Conservation (phyloP, 2,888 invertebrate genomes). For the Drosophila pseudotakahashii region DNA sequence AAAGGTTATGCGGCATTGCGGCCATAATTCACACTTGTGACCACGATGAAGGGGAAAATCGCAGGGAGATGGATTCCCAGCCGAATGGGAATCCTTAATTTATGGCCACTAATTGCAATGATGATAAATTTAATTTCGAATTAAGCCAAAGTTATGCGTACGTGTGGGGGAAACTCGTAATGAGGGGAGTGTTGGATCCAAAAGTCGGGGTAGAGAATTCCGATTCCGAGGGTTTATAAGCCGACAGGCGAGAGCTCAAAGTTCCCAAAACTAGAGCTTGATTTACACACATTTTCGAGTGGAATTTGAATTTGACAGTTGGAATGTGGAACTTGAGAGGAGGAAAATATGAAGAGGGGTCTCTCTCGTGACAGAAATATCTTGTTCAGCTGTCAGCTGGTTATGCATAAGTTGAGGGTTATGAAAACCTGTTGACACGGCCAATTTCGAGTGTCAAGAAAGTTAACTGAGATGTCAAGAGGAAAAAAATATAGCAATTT, state of each 20-base stretch:
- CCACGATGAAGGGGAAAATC: constrained; percentile 36
- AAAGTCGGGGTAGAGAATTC: not conserved
- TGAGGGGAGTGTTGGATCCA: not conserved
- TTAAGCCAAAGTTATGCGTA: constrained; percentile 47
- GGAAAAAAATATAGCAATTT: too few relatives aligned
- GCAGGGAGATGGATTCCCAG: constrained; percentile 14
- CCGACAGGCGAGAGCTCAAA: constrained; percentile 49
- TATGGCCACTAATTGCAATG: constrained; percentile 82
- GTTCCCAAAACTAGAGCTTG: constrained; percentile 55
- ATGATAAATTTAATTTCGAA: constrained; percentile 81
- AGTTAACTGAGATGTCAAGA: constrained; percentile 8
- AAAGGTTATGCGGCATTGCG: constrained; percentile 54
- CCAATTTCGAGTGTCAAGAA: constrained; percentile 40
- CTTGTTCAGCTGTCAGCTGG: constrained; percentile 60
- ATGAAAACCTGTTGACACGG: constrained; percentile 53
- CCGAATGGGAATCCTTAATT: constrained; percentile 61
- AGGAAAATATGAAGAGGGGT: too few relatives aligned
- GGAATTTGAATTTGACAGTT: constrained; percentile 11
- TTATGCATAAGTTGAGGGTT: not conserved
- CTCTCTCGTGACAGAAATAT: constrained; percentile 1
- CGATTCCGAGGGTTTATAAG: constrained; percentile 39
- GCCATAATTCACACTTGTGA: constrained; percentile 77
- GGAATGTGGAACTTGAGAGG: constrained; percentile 1
- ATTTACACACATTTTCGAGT: constrained; percentile 60
- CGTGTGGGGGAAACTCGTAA: constrained; percentile 1